Conservation (phyloP, 2,888 invertebrate genomes). For the Hypolimnas misippus region DNA sequence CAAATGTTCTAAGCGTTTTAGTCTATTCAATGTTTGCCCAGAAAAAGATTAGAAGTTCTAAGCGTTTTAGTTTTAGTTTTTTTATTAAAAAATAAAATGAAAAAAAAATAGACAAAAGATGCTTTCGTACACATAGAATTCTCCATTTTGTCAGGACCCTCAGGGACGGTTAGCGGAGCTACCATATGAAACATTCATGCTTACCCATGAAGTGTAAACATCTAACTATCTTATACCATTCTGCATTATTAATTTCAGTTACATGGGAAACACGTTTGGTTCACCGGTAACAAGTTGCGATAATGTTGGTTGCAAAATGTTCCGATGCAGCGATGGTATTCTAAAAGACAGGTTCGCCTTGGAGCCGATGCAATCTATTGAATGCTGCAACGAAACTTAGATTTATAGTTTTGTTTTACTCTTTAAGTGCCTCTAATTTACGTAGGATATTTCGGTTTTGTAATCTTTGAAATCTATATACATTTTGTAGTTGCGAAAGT, state of each 20-base stretch:
- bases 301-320: constrained; percentile 37
- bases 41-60: no score
- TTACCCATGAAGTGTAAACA: constrained; percentile 6
- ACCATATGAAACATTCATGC: constrained; percentile 22
- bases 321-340: constrained; percentile 45
- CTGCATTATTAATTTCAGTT: constrained; percentile 20
- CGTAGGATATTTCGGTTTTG: constrained; percentile 29
- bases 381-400: constrained; percentile 45
- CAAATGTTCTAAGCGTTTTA: no score
- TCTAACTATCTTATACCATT: constrained; percentile 8
- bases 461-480: constrained; percentile 16
- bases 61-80: no score
- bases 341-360: constrained; percentile 47
- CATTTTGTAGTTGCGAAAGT: neutral
- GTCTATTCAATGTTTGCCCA: no score
- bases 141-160: neutral
- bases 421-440: constrained; percentile 21
- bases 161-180: neutral
- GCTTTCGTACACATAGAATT: no score
- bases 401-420: constrained; percentile 39
- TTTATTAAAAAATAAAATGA: no score
- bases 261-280: constrained; percentile 29
- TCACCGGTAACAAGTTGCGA: constrained; percentile 28
- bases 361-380: constrained; percentile 46
- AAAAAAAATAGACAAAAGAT: no score